Conservation (phyloP, 2,888 invertebrate species). For the Tryphoninae sp. region DNA sequence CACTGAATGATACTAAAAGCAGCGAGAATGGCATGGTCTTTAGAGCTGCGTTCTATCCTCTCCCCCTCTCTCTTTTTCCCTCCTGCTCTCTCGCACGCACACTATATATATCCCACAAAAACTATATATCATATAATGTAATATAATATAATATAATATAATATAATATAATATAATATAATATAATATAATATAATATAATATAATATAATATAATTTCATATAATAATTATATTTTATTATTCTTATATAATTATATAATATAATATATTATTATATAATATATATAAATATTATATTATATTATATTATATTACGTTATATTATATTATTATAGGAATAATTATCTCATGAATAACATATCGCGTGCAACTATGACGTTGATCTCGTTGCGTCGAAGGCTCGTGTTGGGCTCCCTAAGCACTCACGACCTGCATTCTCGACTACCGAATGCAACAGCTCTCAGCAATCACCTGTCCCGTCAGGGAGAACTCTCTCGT, state of each 20-base stretch:
- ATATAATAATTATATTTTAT: no score
- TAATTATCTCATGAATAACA: slow-evolving; percentile 62
- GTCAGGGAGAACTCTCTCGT: background rate
- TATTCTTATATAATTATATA: no score
- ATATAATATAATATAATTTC: no score
- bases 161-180: no score
- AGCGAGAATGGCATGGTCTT: slow-evolving; percentile 7
- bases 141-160: no score
- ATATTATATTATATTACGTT: no score
- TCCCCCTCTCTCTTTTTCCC: background rate
- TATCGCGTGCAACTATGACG: slow-evolving; percentile 55
- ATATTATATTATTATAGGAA: background rate
- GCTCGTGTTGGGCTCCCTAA: background rate
- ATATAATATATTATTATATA: no score
- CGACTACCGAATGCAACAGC: slow-evolving; percentile 37
- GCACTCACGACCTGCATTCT: slow-evolving; percentile 12
- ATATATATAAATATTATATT: no score
- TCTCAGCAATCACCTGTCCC: slow-evolving; percentile 9
- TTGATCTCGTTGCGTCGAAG: slow-evolving; percentile 4
- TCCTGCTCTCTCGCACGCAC: background rate
- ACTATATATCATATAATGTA: no score
- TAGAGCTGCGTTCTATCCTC: slow-evolving; percentile 20
- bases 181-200: no score
- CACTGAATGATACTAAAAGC: slow-evolving; percentile 21
- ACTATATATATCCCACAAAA: no score